Evolutionary conservation across 92 coral and sea anemone species (phyloP), one percentile per base, ranked within the genome.

Genomic region (Pocillopora grandis): DNA sequence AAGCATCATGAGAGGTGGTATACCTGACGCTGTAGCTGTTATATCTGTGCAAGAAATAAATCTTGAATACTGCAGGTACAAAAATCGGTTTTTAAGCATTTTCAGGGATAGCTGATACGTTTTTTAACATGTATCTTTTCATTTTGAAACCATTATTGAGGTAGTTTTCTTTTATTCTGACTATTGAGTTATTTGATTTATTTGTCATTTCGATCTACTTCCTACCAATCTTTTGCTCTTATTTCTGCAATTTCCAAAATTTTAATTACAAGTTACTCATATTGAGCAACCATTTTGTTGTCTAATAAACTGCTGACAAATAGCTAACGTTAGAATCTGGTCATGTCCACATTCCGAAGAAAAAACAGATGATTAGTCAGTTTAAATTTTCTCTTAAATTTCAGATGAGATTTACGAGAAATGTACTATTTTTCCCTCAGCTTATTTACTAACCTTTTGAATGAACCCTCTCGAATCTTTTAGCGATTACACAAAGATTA

Each of bases 401-500:
- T 42, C 0, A 42, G 63, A 17, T 60, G 63, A 60, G 1, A 60
- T 17, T 62, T 16, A 1, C 6, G n/a, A 14, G n/a, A 62, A 62
- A 17, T 62, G 1, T 62, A 62, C 66, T 8, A 0, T 12, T 62
- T 5, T 5, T n/a, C 8, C n/a, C 19, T 62, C 1, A 62, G n/a
- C 5, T 12, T 62, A 16, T 5, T 16, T 5, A 62, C 8, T 62
- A 14, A 62, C 14, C 23, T 12, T 62, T 14, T 62, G 8, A 5
- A 16, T 62, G 17, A 5, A 62, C 5, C 18, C 19, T 62, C 8
- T n/a, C n/a, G 17, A 62, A 62, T 62, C 6, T 14, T 14, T 62
- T 14, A 75, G 78, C 13, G 64, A 75, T 17, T 75, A 75, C 58
- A 37, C 18, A 14, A 75, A 56, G 64, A 75, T 75, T 18, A 56